These are phyloP conservation scores for Carassius carassius DNA, from an alignment of 2,113 vertebrate species.

Conservation along the genomic window DNA sequence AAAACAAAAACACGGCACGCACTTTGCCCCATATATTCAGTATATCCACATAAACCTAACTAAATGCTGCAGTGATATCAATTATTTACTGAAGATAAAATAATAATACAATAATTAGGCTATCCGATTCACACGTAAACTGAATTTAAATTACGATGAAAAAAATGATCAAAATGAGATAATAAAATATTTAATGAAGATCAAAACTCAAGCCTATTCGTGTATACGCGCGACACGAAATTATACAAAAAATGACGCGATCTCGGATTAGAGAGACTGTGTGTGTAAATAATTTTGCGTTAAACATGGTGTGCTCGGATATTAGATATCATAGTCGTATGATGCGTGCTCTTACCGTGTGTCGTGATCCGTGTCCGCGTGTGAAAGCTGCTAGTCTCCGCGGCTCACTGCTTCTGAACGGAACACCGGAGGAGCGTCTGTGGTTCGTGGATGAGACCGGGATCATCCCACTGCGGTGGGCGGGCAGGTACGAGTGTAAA, in stretches of 20 bases:
- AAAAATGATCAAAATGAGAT: no score
- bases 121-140: background rate
- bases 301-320: no score
- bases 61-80: background rate
- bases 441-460: slow-evolving; percentile 49
- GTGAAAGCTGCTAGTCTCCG: slow-evolving; percentile 8
- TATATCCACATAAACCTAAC: background rate
- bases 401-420: slow-evolving; percentile 50
- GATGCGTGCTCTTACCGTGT: background rate
- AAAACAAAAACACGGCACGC: background rate
- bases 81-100: background rate
- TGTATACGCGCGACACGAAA: background rate
- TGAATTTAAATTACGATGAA: background rate
- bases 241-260: background rate
- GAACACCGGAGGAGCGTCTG: slow-evolving; percentile 53
- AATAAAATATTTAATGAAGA: no score
- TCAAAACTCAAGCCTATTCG: background rate
- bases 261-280: background rate
- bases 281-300: background rate
- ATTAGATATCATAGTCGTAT: no score
- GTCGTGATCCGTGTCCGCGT: background rate
- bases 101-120: background rate
- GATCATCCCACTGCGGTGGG: slow-evolving; percentile 55
- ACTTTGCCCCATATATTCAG: background rate
- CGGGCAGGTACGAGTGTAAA: slow-evolving; percentile 61